Conservation (phyloP, 1,140 invertebrate genomes). For the Drosophila pectinifera region DNA sequence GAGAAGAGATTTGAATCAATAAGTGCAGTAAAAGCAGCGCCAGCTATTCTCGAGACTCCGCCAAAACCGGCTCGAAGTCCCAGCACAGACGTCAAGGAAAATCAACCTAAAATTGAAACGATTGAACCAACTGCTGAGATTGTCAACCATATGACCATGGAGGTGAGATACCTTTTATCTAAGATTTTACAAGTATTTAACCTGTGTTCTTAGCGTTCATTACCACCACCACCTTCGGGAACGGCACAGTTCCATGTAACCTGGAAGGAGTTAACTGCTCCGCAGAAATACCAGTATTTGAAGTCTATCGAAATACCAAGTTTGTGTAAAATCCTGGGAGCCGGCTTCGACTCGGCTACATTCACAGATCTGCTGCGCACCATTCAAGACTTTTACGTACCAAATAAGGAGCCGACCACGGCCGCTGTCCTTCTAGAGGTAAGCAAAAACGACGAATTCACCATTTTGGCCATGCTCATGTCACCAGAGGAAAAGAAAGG, state of each 20-base stretch:
- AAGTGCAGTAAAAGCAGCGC: neutral
- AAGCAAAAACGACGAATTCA: conserved; percentile 70
- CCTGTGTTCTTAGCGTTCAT: conserved; percentile 37
- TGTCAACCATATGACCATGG: neutral
- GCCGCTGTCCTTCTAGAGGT: conserved; percentile 65
- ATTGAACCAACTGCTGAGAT: neutral
- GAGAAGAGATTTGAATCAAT: conserved; percentile 29
- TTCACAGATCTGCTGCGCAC: conserved; percentile 64
- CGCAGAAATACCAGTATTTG: conserved; percentile 74
- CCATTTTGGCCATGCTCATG: conserved; percentile 74
- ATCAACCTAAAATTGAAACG: conserved; percentile 3
- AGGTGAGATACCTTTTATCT: conserved; percentile 1
- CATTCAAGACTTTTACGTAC: conserved; percentile 69
- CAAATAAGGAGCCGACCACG: conserved; percentile 66
- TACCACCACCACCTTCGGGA: conserved; percentile 60
- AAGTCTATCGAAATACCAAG: conserved; percentile 67
- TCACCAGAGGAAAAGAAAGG: conserved; percentile 71
- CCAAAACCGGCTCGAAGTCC: conserved; percentile 2
- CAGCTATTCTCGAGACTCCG: neutral
- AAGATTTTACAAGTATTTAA: neutral
- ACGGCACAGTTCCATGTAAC: conserved; percentile 80
- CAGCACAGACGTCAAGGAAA: neutral
- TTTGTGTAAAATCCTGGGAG: conserved; percentile 75
- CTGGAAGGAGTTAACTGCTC: conserved; percentile 75
- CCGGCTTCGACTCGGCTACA: conserved; percentile 76